These are phyloP conservation scores for Lycocerus yunnanus DNA, from an alignment of 2,888 invertebrate species.

Conservation along the genomic window DNA sequence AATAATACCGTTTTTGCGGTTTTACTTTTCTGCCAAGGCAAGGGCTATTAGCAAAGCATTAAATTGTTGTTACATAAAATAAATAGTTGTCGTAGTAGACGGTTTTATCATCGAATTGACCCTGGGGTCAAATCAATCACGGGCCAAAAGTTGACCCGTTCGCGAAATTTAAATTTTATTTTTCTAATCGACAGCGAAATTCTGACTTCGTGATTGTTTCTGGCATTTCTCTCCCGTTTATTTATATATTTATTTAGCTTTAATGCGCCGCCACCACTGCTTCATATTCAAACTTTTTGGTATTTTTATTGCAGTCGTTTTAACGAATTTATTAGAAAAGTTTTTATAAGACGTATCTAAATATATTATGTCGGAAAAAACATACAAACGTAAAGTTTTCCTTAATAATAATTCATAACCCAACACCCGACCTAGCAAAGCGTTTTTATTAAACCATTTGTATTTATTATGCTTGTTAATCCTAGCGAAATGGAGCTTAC, in stretches of 20 bases:
- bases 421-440: neutral
- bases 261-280: slow-evolving; percentile 40
- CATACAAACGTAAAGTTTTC: neutral
- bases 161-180: neutral
- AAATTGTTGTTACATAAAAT: neutral
- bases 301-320: slow-evolving; percentile 24
- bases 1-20: slow-evolving; percentile 48
- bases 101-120: neutral
- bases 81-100: neutral
- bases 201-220: slow-evolving; percentile 44
- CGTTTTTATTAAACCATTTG: neutral
- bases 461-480: neutral
- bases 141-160: neutral
- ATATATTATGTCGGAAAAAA: slow-evolving; percentile 5
- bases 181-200: no score
- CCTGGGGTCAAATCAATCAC: neutral
- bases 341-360: slow-evolving; percentile 17
- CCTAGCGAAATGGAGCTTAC: neutral
- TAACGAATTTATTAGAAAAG: slow-evolving; percentile 42
- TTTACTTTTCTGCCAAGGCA: slow-evolving; percentile 34
- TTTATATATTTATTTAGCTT: slow-evolving; percentile 51
- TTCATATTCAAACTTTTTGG: slow-evolving; percentile 22
- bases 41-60: slow-evolving; percentile 27
- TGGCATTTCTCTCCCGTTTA: slow-evolving; percentile 43
- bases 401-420: neutral